These are phyloP conservation scores for Phyllotis vaccarum DNA, from an alignment of 2,797 vertebrate species.

Conservation along the genomic window DNA sequence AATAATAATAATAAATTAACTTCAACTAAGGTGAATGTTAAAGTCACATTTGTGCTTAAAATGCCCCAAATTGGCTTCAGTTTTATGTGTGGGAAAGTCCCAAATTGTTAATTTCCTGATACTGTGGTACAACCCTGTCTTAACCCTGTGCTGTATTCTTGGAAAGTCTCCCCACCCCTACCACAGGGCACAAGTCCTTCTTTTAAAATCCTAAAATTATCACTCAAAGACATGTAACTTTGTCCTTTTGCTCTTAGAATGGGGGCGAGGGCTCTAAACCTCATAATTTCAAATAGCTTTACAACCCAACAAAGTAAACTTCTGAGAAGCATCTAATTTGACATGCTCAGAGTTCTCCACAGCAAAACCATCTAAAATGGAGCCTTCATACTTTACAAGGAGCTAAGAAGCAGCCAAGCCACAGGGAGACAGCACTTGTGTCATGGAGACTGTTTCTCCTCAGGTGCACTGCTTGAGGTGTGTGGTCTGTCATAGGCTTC, in stretches of 20 bases:
- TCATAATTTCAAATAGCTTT: not conserved
- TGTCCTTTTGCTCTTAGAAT: constrained; percentile 30
- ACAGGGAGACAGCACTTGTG: not conserved
- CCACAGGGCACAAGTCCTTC: not conserved
- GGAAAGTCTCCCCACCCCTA: constrained; percentile 1
- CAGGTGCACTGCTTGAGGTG: not conserved
- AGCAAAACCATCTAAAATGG: not conserved
- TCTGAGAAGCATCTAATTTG: not conserved
- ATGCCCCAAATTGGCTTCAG: constrained; percentile 7
- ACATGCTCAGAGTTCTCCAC: not conserved
- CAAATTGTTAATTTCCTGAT: constrained; percentile 50
- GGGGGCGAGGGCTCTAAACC: not conserved
- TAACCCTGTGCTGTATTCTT: constrained; percentile 36
- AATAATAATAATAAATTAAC: constrained; percentile 64
- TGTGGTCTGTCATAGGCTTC: not conserved
- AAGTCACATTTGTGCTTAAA: constrained; percentile 43
- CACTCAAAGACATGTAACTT: constrained; percentile 46
- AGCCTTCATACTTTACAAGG: not conserved
- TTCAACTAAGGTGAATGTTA: constrained; percentile 57
- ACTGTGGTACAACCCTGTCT: not conserved
- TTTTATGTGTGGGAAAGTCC: constrained; percentile 22
- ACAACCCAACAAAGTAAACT: not conserved
- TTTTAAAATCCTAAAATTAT: constrained; percentile 42
- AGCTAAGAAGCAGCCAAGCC: not conserved
- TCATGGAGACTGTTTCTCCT: not conserved